These are phyloP conservation scores for Brachypodius melanocephalos DNA, from an alignment of 2,113 vertebrate genomes.

Conservation along the genomic window DNA sequence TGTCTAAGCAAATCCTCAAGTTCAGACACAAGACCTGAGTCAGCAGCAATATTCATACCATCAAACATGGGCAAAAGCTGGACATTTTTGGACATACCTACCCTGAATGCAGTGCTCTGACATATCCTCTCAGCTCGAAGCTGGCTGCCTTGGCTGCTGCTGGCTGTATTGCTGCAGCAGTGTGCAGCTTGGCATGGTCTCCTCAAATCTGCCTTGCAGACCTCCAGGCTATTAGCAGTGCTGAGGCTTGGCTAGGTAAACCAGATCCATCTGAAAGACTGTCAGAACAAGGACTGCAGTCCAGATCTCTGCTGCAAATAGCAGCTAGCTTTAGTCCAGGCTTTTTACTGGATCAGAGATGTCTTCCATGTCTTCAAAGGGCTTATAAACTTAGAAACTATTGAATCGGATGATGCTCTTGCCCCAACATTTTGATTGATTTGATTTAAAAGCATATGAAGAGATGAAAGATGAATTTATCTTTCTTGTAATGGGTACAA, in stretches of 20 bases:
- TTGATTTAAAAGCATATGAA: not conserved
- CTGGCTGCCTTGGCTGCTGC: not conserved
- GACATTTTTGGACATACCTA: not conserved
- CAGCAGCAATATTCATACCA: not conserved
- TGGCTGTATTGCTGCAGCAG: not conserved
- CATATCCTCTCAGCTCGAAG: not conserved
- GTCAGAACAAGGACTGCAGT: not conserved
- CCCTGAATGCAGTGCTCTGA: not conserved
- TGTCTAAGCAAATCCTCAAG: not conserved
- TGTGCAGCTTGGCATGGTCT: not conserved
- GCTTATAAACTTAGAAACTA: not conserved
- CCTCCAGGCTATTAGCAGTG: not conserved
- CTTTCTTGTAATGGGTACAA: not conserved
- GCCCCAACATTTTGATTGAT: not conserved
- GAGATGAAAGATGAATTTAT: not conserved
- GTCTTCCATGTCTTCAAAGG: not conserved
- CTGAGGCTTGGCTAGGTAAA: not conserved
- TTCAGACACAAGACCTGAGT: not conserved
- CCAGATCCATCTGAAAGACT: not conserved
- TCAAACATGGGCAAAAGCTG: not conserved
- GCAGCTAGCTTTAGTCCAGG: not conserved
- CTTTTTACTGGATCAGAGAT: not conserved
- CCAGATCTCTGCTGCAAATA: not conserved
- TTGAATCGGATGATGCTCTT: not conserved
- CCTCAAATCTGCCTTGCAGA: constrained; percentile 20